A percentile compares a stretch with the other conserved stretches of the same genome.
Evolutionary conservation across 2,888 invertebrate genomes (phyloP).

Genomic region (Tortrix viridana): DNA sequence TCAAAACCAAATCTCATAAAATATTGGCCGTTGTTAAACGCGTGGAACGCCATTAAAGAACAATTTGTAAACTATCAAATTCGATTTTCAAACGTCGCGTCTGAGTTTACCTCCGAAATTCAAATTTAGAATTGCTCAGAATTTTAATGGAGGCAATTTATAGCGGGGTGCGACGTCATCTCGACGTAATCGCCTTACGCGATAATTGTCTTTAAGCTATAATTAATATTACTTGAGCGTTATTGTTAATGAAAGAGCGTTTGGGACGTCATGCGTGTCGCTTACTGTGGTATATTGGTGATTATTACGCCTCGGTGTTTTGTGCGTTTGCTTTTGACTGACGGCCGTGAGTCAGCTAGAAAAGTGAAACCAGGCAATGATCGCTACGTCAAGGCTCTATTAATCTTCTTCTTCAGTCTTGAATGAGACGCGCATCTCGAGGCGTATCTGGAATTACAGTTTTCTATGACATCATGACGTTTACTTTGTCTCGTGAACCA

Average conservation of each 20-base stretch:
- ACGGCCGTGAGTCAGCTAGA: too few relatives aligned
- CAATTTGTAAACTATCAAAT: conserved; percentile 37
- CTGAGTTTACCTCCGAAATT: conserved; percentile 51
- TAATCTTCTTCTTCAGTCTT: too few relatives aligned
- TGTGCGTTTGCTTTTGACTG: conserved; percentile 10
- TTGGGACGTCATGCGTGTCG: conserved; percentile 39
- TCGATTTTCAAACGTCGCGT: conserved; percentile 35
- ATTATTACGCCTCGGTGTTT: conserved; percentile 6
- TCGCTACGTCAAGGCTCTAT: too few relatives aligned
- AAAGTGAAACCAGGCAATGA: too few relatives aligned
- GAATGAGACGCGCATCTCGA: too few relatives aligned
- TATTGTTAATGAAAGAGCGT: conserved; percentile 43
- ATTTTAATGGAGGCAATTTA: conserved; percentile 71
- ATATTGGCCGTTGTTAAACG: conserved; percentile 2
- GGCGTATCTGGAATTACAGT: too few relatives aligned
- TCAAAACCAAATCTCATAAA: conserved; percentile 1
- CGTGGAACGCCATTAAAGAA: conserved; percentile 28
- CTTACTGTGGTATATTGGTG: conserved; percentile 14
- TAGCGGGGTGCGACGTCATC: conserved; percentile 60
- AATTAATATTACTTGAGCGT: conserved; percentile 48
- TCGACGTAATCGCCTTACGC: conserved; percentile 53
- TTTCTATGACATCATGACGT: too few relatives aligned
- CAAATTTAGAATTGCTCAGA: conserved; percentile 58
- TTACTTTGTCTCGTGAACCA: too few relatives aligned
- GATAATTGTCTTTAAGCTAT: conserved; percentile 51